A percentile compares a stretch with the other conserved stretches of the same genome.
These are phyloP conservation scores for Tachypleus tridentatus DNA, from an alignment of 1,140 invertebrate species.

Conservation along the genomic window DNA sequence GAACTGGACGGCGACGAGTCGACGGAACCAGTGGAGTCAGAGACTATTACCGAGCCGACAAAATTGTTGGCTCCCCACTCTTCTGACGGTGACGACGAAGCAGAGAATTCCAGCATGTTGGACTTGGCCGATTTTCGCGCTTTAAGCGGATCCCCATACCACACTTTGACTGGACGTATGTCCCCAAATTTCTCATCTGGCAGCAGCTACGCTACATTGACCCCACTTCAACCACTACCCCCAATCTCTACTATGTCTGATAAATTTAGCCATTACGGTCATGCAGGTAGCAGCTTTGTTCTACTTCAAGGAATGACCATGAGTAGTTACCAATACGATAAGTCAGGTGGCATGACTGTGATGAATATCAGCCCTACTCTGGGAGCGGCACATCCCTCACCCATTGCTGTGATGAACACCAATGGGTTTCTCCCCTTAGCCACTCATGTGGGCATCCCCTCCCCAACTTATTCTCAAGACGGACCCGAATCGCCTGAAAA, in stretches of 20 bases:
- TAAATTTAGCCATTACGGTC: slow-evolving; percentile 40
- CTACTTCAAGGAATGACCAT: slow-evolving; percentile 81
- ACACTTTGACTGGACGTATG: slow-evolving; percentile 31
- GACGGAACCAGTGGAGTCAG: slow-evolving; percentile 16
- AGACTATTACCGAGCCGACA: background rate
- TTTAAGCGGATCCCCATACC: too few species aligned
- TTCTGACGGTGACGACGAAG: too few species aligned
- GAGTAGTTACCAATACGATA: slow-evolving; percentile 38
- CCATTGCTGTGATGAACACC: slow-evolving; percentile 47
- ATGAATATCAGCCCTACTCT: slow-evolving; percentile 41
- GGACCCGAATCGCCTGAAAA: slow-evolving; percentile 65
- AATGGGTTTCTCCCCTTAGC: slow-evolving; percentile 35
- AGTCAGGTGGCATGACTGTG: slow-evolving; percentile 49
- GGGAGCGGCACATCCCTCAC: slow-evolving; percentile 42
- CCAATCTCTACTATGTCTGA: slow-evolving; percentile 97
- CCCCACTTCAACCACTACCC: slow-evolving; percentile 87
- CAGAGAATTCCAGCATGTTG: too few species aligned
- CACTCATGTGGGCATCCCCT: slow-evolving; percentile 37
- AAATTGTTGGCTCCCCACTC: too few species aligned
- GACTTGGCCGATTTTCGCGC: too few species aligned
- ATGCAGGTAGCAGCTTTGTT: slow-evolving; percentile 49
- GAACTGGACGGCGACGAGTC: slow-evolving; percentile 37
- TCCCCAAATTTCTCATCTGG: slow-evolving; percentile 37
- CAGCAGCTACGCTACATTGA: slow-evolving; percentile 81
- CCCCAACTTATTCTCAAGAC: slow-evolving; percentile 68